Evolutionary conservation across 1,140 invertebrate species (phyloP).

Genomic region (Ceratina australensis): DNA sequence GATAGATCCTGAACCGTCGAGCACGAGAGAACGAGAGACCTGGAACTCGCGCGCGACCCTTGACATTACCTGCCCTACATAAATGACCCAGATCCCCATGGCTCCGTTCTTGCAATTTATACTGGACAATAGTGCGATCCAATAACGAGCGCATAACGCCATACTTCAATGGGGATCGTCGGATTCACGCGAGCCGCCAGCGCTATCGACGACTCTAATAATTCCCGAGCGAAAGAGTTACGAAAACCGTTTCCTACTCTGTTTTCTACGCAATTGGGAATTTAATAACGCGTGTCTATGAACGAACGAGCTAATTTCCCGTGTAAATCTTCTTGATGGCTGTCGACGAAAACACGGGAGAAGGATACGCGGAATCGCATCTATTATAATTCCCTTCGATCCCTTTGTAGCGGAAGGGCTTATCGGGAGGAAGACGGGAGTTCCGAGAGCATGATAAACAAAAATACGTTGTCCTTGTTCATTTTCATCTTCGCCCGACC

Average conservation of each 20-base stretch:
- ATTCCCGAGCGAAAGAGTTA: not conserved
- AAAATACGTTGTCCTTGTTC: not conserved
- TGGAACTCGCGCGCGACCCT: constrained; percentile 47
- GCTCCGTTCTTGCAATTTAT: constrained; percentile 50
- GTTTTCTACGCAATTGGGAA: not conserved
- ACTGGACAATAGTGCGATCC: constrained; percentile 34
- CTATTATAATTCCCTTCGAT: constrained; percentile 10
- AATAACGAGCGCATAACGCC: constrained; percentile 36
- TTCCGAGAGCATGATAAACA: not conserved
- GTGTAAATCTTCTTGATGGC: not conserved
- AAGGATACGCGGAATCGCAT: not conserved
- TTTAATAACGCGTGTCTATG: no score
- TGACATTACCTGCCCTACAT: constrained; percentile 66
- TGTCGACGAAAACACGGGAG: not conserved
- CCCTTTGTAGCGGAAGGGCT: not conserved
- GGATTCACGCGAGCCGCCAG: not conserved
- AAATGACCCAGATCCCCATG: constrained; percentile 61
- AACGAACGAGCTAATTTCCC: not conserved
- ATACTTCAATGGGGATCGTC: constrained; percentile 17
- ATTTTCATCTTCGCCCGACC: not conserved
- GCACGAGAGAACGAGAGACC: not conserved
- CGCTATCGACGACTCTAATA: not conserved
- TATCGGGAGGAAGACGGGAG: not conserved
- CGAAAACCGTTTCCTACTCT: not conserved
- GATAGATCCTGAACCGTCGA: not conserved